phyloP scores from a whole-genome alignment of 2,113 vertebrate species.

The Daubentonia madagascariensis region DNA sequence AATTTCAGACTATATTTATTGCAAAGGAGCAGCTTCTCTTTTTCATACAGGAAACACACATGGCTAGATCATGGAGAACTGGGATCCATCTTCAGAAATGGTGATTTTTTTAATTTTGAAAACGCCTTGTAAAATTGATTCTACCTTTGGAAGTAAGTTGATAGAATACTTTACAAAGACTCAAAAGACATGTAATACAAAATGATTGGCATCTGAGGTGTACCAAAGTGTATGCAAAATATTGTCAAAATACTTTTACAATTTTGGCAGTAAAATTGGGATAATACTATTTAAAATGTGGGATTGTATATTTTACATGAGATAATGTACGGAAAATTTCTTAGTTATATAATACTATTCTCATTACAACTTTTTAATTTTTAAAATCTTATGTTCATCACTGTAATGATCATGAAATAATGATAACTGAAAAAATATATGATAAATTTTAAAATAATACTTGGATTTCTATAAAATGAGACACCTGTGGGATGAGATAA shows the following conservation, averaged over 20 bases:
- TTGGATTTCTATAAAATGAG: constrained; percentile 2
- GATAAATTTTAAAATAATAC: not conserved
- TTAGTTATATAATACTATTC: not conserved
- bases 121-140: not conserved
- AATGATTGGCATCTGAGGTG: not conserved
- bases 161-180: not conserved
- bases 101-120: not conserved
- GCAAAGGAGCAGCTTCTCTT: not conserved
- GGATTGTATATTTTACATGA: not conserved
- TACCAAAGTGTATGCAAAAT: not conserved
- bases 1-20: not conserved
- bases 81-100: not conserved
- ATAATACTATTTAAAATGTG: not conserved
- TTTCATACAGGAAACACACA: not conserved
- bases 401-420: not conserved
- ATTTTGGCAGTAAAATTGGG: not conserved
- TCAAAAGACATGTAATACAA: not conserved
- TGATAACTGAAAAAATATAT: not conserved
- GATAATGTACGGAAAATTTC: not conserved
- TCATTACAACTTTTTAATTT: not conserved
- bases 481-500: not conserved
- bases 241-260: constrained; percentile 16
- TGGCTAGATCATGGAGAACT: not conserved
- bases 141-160: not conserved
- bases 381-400: not conserved